These are phyloP conservation scores for Tokudaia muenninki DNA, from an alignment of 2,797 vertebrate species.

Conservation along the genomic window DNA sequence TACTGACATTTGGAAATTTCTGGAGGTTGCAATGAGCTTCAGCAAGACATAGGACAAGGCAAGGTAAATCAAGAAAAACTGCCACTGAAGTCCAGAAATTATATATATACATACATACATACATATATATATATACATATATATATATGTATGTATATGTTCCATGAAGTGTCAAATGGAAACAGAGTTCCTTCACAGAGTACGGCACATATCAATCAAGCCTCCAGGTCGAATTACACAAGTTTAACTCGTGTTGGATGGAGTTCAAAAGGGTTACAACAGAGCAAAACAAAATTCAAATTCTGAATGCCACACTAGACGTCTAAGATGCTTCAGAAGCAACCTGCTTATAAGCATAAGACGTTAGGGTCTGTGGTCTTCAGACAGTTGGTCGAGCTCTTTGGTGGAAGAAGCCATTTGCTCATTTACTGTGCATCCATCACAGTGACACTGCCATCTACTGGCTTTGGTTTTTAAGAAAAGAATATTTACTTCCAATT, in stretches of 20 bases:
- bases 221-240: neutral
- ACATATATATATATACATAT: no score
- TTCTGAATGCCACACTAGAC: conserved; percentile 48
- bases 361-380: neutral
- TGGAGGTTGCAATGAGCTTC: conserved; percentile 29
- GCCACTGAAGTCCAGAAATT: neutral
- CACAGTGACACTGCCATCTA: neutral
- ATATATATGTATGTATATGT: neutral
- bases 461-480: conserved; percentile 45
- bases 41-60: conserved; percentile 25
- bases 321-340: neutral
- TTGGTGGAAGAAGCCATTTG: neutral
- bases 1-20: conserved; percentile 62
- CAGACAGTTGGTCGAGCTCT: neutral
- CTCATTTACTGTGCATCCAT: neutral
- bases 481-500: neutral
- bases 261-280: conserved; percentile 1
- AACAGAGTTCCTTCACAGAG: neutral
- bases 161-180: neutral
- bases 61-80: conserved; percentile 66
- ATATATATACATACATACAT: no score
- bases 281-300: neutral
- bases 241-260: neutral
- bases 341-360: neutral
- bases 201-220: neutral